These are phyloP conservation scores for Muricea muricata DNA, from an alignment of 92 coral and sea anemone species.

Conservation along the genomic window DNA sequence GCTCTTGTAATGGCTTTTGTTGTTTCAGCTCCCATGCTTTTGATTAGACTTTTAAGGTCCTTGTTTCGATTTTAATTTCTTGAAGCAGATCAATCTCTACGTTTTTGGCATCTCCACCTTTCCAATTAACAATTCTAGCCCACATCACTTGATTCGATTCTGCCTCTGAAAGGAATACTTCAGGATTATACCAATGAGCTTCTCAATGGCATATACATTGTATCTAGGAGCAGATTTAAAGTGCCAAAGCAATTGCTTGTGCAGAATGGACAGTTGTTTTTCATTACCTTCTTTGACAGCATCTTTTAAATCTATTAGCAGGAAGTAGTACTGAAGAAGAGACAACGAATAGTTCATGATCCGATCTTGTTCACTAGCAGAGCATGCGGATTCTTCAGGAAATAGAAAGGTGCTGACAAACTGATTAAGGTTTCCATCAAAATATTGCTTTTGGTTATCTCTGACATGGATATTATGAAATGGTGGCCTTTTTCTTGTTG, in stretches of 20 bases:
- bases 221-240: slow-evolving; percentile 55
- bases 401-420: slow-evolving; percentile 19
- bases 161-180: slow-evolving; percentile 67
- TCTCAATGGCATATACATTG: slow-evolving; percentile 74
- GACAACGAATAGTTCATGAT: slow-evolving; percentile 48
- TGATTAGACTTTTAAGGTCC: slow-evolving; percentile 24
- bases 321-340: slow-evolving; percentile 53
- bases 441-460: slow-evolving; percentile 12
- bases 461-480: slow-evolving; percentile 8
- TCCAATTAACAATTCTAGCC: slow-evolving; percentile 72
- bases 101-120: slow-evolving; percentile 39
- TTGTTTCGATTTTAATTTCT: slow-evolving; percentile 20
- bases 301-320: slow-evolving; percentile 49
- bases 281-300: slow-evolving; percentile 67
- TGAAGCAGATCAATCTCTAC: slow-evolving; percentile 40
- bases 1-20: background rate
- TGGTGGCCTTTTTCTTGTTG: slow-evolving; percentile 37
- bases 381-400: background rate
- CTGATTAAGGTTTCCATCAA: slow-evolving; percentile 42
- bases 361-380: slow-evolving; percentile 18
- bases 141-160: slow-evolving; percentile 69
- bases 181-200: slow-evolving; percentile 59
- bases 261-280: slow-evolving; percentile 53
- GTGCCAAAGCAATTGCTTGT: slow-evolving; percentile 62
- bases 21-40: slow-evolving; percentile 39